Evolutionary conservation across 2,113 vertebrate species (phyloP), one percentile per base, ranked within the genome.

Genomic region (Lipophrys pholis): DNA sequence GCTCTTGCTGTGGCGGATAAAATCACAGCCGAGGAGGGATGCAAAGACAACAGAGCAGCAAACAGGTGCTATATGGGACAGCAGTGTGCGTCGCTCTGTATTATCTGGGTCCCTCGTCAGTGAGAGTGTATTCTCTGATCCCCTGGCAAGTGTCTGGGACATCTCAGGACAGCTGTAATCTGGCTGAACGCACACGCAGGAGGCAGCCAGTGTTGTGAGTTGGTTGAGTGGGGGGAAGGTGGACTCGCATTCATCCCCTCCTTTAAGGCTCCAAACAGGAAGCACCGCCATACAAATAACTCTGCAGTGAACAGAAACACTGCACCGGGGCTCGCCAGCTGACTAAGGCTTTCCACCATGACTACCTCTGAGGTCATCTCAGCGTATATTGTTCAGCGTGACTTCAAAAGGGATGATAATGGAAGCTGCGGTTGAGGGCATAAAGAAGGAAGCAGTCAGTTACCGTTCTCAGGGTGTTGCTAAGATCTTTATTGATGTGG

Each of bases 361-460:
- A 93, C 78, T 21, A 62, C 49, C 62, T 53, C 69, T 91, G 86
- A 91, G 80, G 81, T 93, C 86, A 91, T 81, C 72, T 70, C 66
- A 58, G 59, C 61, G 52, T 51, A 9, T 43, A 55, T 36, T 49
- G 68, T 70, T 76, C 41, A 56, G 55, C 46, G 42, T 8, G 36
- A 30, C 5, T n/a, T 51, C 36, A 63, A 36, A 52, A 69, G 8
- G n/a, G 15, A 43, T 30, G n/a, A 72, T 36, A 55, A 55, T 16
- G 11, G 65, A 52, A 65, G 48, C 16, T 58, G 43, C 14, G 68
- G 77, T 65, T 63, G 38, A 58, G 48, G 36, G 17, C 36, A 43
- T 48, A 55, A 77, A 75, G 40, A 15, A 66, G 73, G 57, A 78
- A 63, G 51, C 54, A 73, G 41, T 55, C 11, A 36, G 41, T 68